Percentiles rank a stretch among this genome's conserved stretches.
Conservation (phyloP, 2,888 invertebrate species). For the Scaptomyza caliginosa region DNA sequence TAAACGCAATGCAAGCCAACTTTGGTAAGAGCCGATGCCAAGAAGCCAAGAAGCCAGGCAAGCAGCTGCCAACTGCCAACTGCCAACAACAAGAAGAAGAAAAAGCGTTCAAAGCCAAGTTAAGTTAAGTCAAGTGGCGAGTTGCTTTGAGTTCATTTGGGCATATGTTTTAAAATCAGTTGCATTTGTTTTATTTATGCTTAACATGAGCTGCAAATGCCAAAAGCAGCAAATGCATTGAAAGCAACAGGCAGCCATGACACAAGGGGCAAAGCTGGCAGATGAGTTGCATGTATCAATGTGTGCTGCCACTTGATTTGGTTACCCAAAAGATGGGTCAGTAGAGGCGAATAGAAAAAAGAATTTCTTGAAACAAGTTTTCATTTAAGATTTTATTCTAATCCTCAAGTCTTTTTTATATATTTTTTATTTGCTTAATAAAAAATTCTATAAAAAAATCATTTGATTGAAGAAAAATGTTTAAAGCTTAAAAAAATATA, state of each 20-base stretch:
- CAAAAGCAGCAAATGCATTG: conserved; percentile 59
- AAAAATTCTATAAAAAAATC: too few species aligned
- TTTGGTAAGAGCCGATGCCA: conserved; percentile 63
- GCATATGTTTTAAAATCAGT: conserved; percentile 72
- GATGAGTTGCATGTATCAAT: conserved; percentile 56
- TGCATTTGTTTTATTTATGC: conserved; percentile 79
- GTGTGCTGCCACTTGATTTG: conserved; percentile 3
- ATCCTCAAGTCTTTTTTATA: too few species aligned
- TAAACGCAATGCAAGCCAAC: conserved; percentile 64
- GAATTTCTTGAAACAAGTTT: too few species aligned
- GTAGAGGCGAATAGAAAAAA: neutral
- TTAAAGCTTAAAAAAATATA: too few species aligned
- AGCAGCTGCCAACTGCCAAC: conserved; percentile 14
- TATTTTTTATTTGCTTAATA: too few species aligned
- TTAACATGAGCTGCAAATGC: conserved; percentile 81
- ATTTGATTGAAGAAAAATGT: too few species aligned
- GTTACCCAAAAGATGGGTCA: conserved; percentile 8
- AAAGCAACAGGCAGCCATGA: conserved; percentile 43
- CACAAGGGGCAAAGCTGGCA: conserved; percentile 1
- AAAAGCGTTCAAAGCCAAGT: neutral
- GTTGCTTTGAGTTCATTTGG: conserved; percentile 17
- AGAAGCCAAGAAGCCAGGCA: conserved; percentile 11
- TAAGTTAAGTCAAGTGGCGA: neutral
- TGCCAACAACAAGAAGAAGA: conserved; percentile 16
- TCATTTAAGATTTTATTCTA: too few species aligned